Base-by-base conservation (phyloP, 2,888 invertebrate genomes). In the Noctua pronuba region DNA sequence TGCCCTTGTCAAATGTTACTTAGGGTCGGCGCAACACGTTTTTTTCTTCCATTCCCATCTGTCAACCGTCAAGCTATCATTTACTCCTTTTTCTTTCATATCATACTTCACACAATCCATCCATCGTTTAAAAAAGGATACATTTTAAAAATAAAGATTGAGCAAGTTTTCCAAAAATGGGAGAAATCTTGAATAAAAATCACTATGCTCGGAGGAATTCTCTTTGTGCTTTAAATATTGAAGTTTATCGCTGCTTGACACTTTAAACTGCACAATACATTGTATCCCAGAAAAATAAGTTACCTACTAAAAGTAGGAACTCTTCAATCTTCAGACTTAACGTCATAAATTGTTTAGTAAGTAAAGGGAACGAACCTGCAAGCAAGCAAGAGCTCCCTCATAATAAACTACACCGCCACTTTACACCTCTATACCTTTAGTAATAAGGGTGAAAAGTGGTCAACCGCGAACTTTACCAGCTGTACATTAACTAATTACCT, bases 401-500 rank as follows among this genome's bases (percentile, higher is more conserved):
- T 18, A 58, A 49, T 44, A 83, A 81, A 69, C n/a, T 60, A 52
- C 49, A 68, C 65, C 8, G 16, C n/a, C 18, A 18, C n/a, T 28
- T 28, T 65, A 10, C 65, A 41, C 41, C n/a, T 41, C n/a, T 65
- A 65, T 18, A 18, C 1, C n/a, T 41, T 41, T 1, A 41, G 16
- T 2, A 13, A 38, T 64, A 64, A 64, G 64, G 64, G 24, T 38
- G 64, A n/a, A 64, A 55, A 64, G 6, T 13, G 31, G 5, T 24
- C 6, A 64, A 64, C 62, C 35, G 35, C 62, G 13, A 64, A 38
- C 35, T 35, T 64, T 35, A 5, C 58, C 58, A 58, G 28, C 21
- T 5, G 24, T 18, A 44, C 11, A 65, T 16, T 62, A 64, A 67
- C 49, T 71, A 44, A 70, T 67, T 86, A 97, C 97, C 97, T 97